Base-by-base conservation (phyloP, 2,888 invertebrate species). In the Kuschelorhynchus macadamiae region DNA sequence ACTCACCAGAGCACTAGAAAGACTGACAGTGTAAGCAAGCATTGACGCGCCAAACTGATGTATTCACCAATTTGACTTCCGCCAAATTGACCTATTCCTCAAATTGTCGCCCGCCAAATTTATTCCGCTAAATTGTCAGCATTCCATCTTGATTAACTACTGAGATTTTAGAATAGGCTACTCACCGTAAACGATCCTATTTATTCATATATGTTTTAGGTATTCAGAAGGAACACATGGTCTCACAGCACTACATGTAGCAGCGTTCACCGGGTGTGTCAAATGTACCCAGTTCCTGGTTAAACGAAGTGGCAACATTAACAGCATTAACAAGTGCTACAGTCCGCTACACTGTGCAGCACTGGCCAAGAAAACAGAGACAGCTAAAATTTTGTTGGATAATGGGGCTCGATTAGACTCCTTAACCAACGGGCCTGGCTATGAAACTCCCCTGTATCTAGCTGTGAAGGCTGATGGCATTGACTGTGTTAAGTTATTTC, bases 281-380 rank as follows among this genome's bases (percentile, higher is more conserved):
- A 88, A 89, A 16, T 90, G 92, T 71, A 88, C 91, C 12, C 87
- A 86, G 72, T 91, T 88, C 78, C 85, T 94, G 53, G 86, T 94
- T 41, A 83, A 87, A 30, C 87, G 89, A 75, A 91, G 91, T 1
- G 87, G 88, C 72, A 90, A 90, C 76, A 87, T 92, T 11, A 90
- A 91, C 82, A 86, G 88, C 44, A 87, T 89, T 78, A 88, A 88
- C 64, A 89, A 91, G 80, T 88, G 89, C 74, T 92, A 92, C 80
- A 91, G 92, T 46, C 94, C 96, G 0, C 87, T 96, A 62, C 96
- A 96, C 82, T 94, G 93, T 80, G 94, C 95, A 12, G 95, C 95
- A 36, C 94, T 95, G 83, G 93, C 95, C 9, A 93, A 95, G 79
- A 91, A 94, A 68, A 88, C 90, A 56, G 90, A 92, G 77, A 93